Base-by-base conservation (phyloP, 2,888 invertebrate species). In the Dastarcus helophoroides region DNA sequence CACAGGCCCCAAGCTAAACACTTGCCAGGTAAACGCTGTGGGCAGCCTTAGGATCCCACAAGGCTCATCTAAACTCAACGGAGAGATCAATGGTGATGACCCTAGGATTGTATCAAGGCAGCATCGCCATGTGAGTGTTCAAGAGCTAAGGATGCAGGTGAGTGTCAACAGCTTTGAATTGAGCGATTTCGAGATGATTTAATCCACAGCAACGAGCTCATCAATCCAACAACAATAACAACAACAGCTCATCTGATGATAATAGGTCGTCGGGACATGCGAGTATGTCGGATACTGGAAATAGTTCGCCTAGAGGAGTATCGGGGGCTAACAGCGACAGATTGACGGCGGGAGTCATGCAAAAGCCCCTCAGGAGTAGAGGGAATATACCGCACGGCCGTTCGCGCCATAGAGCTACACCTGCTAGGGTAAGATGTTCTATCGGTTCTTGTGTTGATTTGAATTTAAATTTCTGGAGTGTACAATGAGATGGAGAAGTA, bases 201-300 rank as follows among this genome's bases (percentile, higher is more conserved):
- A 28, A 30, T 8, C 6, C 41, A 29, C 33, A 51, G 47, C 52
- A 55, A 41, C 40, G 51, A 14, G 49, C 50, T 8, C 51, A 56
- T 36, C 55, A 67, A 55, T 63, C 63, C 42, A 29, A 29, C 15
- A n/a, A n/a, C n/a, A n/a, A n/a, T n/a, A n/a, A n/a, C n/a, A n/a
- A n/a, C n/a, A 59, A 63, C 31, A 85, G 85, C 59, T 86, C 86
- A 11, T 88, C 86, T 2, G 86, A 88, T 51, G 88, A 88, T 62
- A 86, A 85, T 59, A 68, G 88, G 17, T 88, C 88, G n/a, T 89
- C 89, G 1, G 89, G 89, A 0, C 89, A 89, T 60, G 89, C 89
- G 4, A 86, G 85, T 48, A 89, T 89, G 88, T 88, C 88, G n/a
- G 88, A 89, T 58, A 84, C 84, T 29, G 84, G 85, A 3, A 74